phyloP scores from a whole-genome alignment of 92 coral and sea anemone species.

The Metridium senile region DNA sequence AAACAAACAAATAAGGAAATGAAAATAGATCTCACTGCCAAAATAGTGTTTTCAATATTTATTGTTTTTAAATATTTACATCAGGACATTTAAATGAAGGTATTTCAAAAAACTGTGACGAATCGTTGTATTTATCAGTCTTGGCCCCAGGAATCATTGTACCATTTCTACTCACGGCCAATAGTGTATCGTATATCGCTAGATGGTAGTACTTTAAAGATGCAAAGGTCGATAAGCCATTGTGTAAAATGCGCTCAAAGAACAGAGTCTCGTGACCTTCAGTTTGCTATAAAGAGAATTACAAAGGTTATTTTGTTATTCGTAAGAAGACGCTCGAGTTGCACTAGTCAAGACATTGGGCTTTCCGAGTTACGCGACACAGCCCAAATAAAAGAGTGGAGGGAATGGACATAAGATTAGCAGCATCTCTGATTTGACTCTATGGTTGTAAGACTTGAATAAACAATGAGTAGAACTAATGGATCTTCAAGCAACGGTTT shows the following conservation, averaged over 20 bases:
- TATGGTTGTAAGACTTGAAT: too few species aligned
- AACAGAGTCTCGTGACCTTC: slow-evolving; percentile 16
- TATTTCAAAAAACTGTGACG: slow-evolving; percentile 13
- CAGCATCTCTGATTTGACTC: too few species aligned
- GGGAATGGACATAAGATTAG: too few species aligned
- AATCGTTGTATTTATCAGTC: slow-evolving; percentile 1
- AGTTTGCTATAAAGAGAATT: not conserved
- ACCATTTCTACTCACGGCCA: slow-evolving; percentile 30
- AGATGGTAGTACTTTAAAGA: slow-evolving; percentile 21
- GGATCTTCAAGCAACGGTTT: too few species aligned
- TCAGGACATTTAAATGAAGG: not conserved
- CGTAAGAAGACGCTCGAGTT: too few species aligned
- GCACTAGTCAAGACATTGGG: too few species aligned
- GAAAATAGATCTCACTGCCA: not conserved
- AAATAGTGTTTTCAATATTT: not conserved
- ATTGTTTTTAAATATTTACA: not conserved
- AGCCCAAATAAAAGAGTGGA: too few species aligned
- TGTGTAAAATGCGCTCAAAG: slow-evolving; percentile 7
- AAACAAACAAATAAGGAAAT: too few species aligned
- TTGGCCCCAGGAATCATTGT: slow-evolving; percentile 21
- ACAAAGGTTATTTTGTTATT: too few species aligned
- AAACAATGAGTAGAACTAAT: too few species aligned
- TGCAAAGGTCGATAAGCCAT: slow-evolving; percentile 17
- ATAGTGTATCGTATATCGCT: slow-evolving; percentile 3
- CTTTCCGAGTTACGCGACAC: too few species aligned